Percentiles rank a stretch among this genome's conserved stretches.
Evolutionary conservation across 1,140 invertebrate species (phyloP).

Genomic region (Halyomorpha halys): DNA sequence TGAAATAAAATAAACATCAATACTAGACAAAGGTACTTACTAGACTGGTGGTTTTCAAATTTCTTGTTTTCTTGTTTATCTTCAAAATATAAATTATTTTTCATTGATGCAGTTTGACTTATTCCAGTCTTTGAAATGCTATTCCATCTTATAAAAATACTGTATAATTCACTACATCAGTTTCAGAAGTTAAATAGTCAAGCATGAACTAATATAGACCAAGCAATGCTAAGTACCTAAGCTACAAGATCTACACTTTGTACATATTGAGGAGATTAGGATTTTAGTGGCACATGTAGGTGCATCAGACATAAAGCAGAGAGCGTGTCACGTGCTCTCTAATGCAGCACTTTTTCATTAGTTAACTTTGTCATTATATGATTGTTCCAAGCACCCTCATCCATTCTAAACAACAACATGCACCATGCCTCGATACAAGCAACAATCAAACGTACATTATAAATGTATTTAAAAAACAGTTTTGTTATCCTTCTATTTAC

Average conservation of each 20-base stretch:
- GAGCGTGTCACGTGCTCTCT: background rate
- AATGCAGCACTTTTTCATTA: background rate
- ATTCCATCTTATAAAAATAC: too few species aligned
- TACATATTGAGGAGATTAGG: constrained; percentile 9
- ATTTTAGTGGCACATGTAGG: constrained; percentile 14
- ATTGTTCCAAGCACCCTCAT: background rate
- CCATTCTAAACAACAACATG: constrained; percentile 8
- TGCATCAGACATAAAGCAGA: constrained; percentile 16
- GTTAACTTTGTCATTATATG: background rate
- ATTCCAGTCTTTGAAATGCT: too few species aligned
- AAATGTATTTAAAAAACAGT: background rate
- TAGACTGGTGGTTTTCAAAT: too few species aligned
- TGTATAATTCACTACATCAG: too few species aligned
- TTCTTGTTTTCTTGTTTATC: too few species aligned
- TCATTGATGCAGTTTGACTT: too few species aligned
- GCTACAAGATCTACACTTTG: constrained; percentile 1
- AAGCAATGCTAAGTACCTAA: background rate
- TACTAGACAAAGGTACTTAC: too few species aligned
- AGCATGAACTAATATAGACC: too few species aligned
- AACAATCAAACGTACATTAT: constrained; percentile 17
- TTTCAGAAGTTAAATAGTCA: too few species aligned
- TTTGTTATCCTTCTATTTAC: background rate
- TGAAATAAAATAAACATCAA: too few species aligned
- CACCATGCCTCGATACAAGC: constrained; percentile 12
- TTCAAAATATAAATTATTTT: too few species aligned